Conservation (phyloP, 2,113 vertebrate species). For the Oophaga pumilio region DNA sequence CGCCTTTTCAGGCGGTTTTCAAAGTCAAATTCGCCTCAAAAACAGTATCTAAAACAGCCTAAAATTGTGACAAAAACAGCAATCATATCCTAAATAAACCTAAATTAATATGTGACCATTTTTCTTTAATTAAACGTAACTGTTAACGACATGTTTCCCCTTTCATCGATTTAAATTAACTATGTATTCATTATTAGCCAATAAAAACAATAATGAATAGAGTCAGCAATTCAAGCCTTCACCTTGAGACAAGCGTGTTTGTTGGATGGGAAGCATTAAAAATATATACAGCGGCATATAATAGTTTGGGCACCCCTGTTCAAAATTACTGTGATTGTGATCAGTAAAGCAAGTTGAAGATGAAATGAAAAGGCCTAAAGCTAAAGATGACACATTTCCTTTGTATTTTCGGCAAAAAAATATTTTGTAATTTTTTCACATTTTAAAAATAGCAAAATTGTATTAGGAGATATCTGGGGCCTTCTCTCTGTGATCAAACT, state of each 20-base stretch:
- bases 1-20: too few relatives aligned
- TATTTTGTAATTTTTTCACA: too few relatives aligned
- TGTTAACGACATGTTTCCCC: slow-evolving; percentile 23
- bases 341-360: too few relatives aligned
- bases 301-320: too few relatives aligned
- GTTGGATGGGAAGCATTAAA: slow-evolving; percentile 37
- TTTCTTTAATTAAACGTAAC: slow-evolving; percentile 26
- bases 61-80: neutral
- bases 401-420: too few relatives aligned
- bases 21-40: too few relatives aligned
- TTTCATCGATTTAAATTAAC: slow-evolving; percentile 40
- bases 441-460: too few relatives aligned
- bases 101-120: slow-evolving; percentile 6
- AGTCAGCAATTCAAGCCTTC: neutral
- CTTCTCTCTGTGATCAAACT: neutral
- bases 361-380: too few relatives aligned
- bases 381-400: too few relatives aligned
- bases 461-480: neutral
- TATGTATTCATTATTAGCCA: slow-evolving; percentile 37
- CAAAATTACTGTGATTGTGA: too few relatives aligned
- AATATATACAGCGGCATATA: neutral
- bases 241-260: slow-evolving; percentile 32
- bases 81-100: neutral
- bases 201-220: slow-evolving; percentile 42
- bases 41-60: neutral